Evolutionary conservation across 2,113 vertebrate genomes (phyloP), one percentile per base, ranked within the genome.

Genomic region (Eulemur rufifrons): DNA sequence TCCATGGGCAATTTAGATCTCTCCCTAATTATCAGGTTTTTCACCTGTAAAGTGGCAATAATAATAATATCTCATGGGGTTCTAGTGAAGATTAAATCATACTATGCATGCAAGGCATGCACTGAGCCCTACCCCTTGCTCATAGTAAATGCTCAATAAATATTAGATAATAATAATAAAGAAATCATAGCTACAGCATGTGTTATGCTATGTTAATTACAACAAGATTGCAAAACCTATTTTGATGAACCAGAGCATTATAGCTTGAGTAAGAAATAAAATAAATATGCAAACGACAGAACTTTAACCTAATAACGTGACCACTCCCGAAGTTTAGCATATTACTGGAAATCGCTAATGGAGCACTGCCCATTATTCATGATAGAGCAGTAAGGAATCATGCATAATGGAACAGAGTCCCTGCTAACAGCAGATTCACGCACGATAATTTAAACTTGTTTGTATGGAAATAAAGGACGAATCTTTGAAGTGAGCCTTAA

Each of bases 361-460:
- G 98, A 98, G 95, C 94, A 8, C 96, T 81, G 97, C 96, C 98
- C 98, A 98, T 98, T 98, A 98, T 98, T 98, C 98, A 97, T 97
- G 98, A 97, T 95, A 92, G 61, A 98, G 98, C 98, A 97, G 98
- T 92, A 71, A 98, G 98, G 97, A 96, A 95, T 98, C 98, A 98
- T 99, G 98, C 98, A 98, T 99, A 99, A 99, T 99, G 98, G 98
- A 99, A 98, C 97, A 99, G 98, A 98, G 98, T 88, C 98, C 98
- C 98, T 93, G 98, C 98, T 98, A 98, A 98, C 98, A 98, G 98
- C 98, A 98, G 98, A 98, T 98, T 98, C 98, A 96, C 97, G 74
- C 97, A 95, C 97, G 97, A 98, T 99, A 98, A 99, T 99, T 99
- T 98, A 98, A 99, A 99, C 98, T 98, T 99, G 98, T 98, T 98